Base-by-base conservation (phyloP, 1,140 invertebrate species). In the Sitophilus oryzae region DNA sequence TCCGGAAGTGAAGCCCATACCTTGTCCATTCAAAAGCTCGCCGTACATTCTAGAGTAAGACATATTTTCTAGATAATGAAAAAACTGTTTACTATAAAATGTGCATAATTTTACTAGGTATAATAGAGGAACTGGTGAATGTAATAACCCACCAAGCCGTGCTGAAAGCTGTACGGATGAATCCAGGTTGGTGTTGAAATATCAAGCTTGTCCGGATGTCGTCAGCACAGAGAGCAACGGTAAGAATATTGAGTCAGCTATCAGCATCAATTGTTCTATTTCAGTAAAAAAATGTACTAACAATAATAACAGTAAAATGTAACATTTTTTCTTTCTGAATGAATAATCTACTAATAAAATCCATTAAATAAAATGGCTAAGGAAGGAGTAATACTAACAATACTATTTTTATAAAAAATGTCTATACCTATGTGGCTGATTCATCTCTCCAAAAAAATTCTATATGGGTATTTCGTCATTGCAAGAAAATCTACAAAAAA, bases 201-300 rank as follows among this genome's bases (percentile, higher is more conserved):
- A 89, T 67, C 87, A 91, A 68, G 89, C 89, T 0, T 93, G 89
- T 71, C 82, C 87, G n/a, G 88, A 91, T 68, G 81, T 91, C 1
- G 73, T 77, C 35, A 82, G 82, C 8, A 84, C 86, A 0, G 82
- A 85, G 66, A 84, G 81, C 62, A 79, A 80, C 41, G 81, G 82
- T 83, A 72, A 71, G 71, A 55, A 11, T 8, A 10, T n/a, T n/a
- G n/a, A n/a, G n/a, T n/a, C n/a, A n/a, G n/a, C n/a, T n/a, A n/a
- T n/a, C n/a, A n/a, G n/a, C n/a, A n/a, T n/a, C n/a, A n/a, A n/a
- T n/a, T n/a, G n/a, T n/a, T n/a, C n/a, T n/a, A n/a, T n/a, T n/a
- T n/a, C n/a, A n/a, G n/a, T n/a, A n/a, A n/a, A n/a, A n/a, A n/a
- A n/a, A n/a, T n/a, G n/a, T n/a, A n/a, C n/a, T n/a, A n/a, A n/a